phyloP scores from a whole-genome alignment of 2,113 vertebrate genomes.

The Athene cunicularia region DNA sequence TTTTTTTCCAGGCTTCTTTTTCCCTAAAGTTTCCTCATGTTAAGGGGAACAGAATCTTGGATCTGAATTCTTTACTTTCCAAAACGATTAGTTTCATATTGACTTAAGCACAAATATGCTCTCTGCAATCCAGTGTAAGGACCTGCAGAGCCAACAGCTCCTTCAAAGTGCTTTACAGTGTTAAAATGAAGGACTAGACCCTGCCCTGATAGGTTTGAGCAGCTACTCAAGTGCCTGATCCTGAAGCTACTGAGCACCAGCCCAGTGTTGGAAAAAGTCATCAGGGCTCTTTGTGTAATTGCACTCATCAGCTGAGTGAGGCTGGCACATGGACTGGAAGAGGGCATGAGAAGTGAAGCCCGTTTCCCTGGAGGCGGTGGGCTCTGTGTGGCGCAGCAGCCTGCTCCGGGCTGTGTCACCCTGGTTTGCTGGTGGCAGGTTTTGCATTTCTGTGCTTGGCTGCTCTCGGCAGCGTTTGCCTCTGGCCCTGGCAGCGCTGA shows the following conservation, averaged over 20 bases:
- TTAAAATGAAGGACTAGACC: background rate
- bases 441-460: background rate
- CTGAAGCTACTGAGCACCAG: background rate
- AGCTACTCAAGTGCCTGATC: background rate
- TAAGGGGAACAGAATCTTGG: background rate
- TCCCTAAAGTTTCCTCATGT: accelerated
- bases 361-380: accelerated
- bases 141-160: background rate
- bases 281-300: background rate
- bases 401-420: accelerated
- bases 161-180: background rate
- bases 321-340: accelerated
- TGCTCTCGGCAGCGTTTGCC: accelerated
- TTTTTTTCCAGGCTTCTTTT: background rate
- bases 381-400: accelerated
- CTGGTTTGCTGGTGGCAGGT: background rate
- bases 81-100: background rate
- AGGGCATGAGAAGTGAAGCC: accelerated
- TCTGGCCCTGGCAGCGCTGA: background rate
- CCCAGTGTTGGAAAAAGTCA: accelerated
- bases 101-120: slow-evolving; percentile 24
- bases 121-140: slow-evolving; percentile 5
- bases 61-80: background rate
- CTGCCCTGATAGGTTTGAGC: background rate
- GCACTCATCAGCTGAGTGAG: accelerated